A percentile compares a stretch with the other conserved stretches of the same genome.
Evolutionary conservation across 2,113 vertebrate genomes (phyloP).

Genomic region (Gadus macrocephalus): DNA sequence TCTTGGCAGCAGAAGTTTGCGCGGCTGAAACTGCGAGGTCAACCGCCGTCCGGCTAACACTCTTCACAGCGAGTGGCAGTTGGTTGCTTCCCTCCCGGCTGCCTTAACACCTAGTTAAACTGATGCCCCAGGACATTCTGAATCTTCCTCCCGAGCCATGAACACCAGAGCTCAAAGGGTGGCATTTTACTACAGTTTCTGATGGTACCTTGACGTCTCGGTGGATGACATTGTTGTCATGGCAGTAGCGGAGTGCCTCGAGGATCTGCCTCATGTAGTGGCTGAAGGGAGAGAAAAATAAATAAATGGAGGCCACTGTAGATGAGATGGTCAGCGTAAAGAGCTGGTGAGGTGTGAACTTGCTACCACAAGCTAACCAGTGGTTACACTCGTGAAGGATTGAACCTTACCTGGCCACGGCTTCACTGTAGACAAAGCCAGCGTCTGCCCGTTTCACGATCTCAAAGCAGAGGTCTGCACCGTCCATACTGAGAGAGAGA

Average conservation of each 20-base stretch:
- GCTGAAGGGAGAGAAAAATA: slow-evolving; percentile 70
- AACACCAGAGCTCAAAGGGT: no score
- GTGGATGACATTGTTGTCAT: slow-evolving; percentile 99
- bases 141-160: no score
- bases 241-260: slow-evolving; percentile 96
- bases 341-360: not conserved
- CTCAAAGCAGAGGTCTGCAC: slow-evolving; percentile 91
- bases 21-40: not conserved
- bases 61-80: not conserved
- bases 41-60: not conserved
- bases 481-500: slow-evolving; percentile 81
- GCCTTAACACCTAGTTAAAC: no score
- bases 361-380: not conserved
- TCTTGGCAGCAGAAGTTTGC: not conserved
- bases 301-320: not conserved
- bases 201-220: slow-evolving; percentile 92
- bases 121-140: no score
- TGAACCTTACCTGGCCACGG: slow-evolving; percentile 83
- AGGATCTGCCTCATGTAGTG: slow-evolving; percentile 99
- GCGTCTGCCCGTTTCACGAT: slow-evolving; percentile 90
- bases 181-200: no score
- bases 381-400: not conserved
- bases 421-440: slow-evolving; percentile 92
- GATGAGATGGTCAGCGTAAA: not conserved
- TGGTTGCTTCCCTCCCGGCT: not conserved